Conservation (phyloP, 2,113 vertebrate species). For the Syrrhaptes paradoxus region DNA sequence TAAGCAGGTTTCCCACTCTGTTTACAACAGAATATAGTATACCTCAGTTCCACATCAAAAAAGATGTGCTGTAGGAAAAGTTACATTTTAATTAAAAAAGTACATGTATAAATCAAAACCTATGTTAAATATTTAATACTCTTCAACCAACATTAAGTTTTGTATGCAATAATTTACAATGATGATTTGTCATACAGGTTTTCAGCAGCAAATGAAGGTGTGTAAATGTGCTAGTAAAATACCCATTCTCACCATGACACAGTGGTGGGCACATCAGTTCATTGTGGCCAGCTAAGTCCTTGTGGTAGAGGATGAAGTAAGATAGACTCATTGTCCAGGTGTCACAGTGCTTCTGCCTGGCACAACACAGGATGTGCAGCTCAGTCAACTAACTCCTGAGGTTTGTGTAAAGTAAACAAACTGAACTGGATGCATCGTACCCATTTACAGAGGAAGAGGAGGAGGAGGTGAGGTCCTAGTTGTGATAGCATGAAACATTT, state of each 20-base stretch:
- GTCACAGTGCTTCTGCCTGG: conserved; percentile 86
- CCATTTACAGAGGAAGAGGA: conserved; percentile 78
- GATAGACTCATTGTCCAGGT: conserved; percentile 75
- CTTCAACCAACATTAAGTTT: conserved; percentile 82
- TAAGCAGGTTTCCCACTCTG: conserved; percentile 81
- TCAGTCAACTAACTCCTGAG: conserved; percentile 86
- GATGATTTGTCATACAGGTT: conserved; percentile 79
- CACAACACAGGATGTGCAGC: conserved; percentile 82
- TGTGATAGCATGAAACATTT: conserved; percentile 80
- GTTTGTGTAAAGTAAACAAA: conserved; percentile 87
- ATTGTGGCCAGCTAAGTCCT: conserved; percentile 75
- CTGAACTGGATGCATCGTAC: conserved; percentile 83
- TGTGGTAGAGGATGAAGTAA: conserved; percentile 71
- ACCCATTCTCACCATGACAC: conserved; percentile 69
- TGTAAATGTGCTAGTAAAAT: conserved; percentile 74
- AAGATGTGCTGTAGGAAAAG: conserved; percentile 82
- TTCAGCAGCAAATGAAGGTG: conserved; percentile 86
- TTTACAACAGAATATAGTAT: conserved; percentile 85
- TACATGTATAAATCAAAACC: conserved; percentile 86
- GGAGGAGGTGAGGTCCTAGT: conserved; percentile 81
- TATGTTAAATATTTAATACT: conserved; percentile 92
- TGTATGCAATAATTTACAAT: conserved; percentile 88
- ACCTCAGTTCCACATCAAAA: conserved; percentile 83
- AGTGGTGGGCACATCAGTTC: conserved; percentile 72
- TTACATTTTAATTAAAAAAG: conserved; percentile 84